Evolutionary conservation across 2,797 vertebrate genomes (phyloP).

Genomic region (Alca torda): DNA sequence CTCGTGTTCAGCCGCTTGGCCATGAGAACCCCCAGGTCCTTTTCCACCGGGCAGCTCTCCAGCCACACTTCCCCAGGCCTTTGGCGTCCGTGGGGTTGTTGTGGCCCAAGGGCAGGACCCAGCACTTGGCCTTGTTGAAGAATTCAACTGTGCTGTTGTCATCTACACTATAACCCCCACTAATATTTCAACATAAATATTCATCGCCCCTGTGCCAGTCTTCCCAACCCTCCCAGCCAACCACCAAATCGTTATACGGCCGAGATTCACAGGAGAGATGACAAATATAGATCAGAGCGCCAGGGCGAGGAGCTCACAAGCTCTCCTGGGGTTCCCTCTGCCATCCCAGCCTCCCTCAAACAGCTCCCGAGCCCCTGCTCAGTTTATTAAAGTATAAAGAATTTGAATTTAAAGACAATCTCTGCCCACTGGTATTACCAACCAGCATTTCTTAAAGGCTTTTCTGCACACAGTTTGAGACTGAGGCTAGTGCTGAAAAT

Average conservation of each 20-base stretch:
- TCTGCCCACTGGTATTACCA: not conserved
- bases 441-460: not conserved
- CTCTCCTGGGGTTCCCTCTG: not conserved
- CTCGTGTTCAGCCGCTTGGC: no score
- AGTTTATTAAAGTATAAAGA: accelerated
- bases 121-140: no score
- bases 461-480: not conserved
- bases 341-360: not conserved
- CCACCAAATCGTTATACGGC: not conserved
- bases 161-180: not conserved
- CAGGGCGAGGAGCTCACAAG: accelerated
- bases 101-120: no score
- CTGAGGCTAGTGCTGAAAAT: not conserved
- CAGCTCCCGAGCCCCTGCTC: not conserved
- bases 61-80: no score
- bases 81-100: no score
- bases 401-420: not conserved
- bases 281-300: not conserved
- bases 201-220: not conserved
- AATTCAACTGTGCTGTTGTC: not conserved
- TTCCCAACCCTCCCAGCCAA: not conserved
- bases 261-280: not conserved
- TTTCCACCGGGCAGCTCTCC: no score
- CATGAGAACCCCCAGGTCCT: no score
- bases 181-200: not conserved